phyloP scores from a whole-genome alignment of 1,140 invertebrate genomes.

The Pseudomyrmex pallidus region DNA sequence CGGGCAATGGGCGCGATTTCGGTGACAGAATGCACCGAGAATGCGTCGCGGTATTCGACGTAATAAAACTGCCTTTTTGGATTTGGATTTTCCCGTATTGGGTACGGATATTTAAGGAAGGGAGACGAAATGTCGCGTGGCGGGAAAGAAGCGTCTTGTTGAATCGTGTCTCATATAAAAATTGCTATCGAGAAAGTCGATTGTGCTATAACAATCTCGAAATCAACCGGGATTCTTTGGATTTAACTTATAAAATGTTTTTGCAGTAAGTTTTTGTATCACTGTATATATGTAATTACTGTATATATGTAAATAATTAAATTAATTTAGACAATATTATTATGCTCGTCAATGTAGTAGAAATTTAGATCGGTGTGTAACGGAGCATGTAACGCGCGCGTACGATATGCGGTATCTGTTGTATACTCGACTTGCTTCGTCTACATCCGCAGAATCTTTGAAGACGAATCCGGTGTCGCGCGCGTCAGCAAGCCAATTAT shows the following conservation, averaged over 20 bases:
- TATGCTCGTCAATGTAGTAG: no score
- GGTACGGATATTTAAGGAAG: slow-evolving; percentile 3
- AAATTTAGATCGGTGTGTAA: background rate
- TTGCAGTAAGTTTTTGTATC: no score
- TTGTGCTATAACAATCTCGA: background rate
- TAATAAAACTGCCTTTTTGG: background rate
- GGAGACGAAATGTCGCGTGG: slow-evolving; percentile 2
- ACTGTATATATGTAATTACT: no score
- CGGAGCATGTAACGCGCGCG: background rate
- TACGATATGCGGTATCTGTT: background rate
- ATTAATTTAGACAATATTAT: no score
- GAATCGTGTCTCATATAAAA: background rate
- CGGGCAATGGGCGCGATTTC: slow-evolving; percentile 48
- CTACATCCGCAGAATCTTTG: background rate
- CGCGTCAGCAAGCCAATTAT: slow-evolving; percentile 31
- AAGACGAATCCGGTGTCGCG: background rate
- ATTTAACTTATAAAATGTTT: background rate
- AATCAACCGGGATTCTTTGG: background rate
- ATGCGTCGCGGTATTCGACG: slow-evolving; percentile 19
- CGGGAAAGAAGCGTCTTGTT: slow-evolving; percentile 3
- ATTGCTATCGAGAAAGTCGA: slow-evolving; percentile 35
- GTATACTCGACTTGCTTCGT: background rate
- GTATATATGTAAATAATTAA: no score
- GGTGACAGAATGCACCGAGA: slow-evolving; percentile 32
- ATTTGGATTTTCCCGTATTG: slow-evolving; percentile 30